Base-by-base conservation (phyloP, 1,140 invertebrate genomes). In the Laupala kohalensis region DNA sequence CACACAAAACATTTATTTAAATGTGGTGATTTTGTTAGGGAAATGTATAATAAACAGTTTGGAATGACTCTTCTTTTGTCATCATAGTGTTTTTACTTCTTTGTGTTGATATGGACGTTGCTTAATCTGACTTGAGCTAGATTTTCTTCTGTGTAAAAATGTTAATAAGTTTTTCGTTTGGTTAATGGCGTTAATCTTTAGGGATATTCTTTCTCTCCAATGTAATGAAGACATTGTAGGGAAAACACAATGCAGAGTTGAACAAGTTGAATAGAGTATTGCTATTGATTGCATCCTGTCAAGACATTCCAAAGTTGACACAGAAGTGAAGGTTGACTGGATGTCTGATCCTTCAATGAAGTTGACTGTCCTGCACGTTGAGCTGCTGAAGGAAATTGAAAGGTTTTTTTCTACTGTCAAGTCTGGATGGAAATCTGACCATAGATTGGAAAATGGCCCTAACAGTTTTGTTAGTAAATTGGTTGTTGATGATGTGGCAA, bases 71-170 rank as follows among this genome's bases (percentile, higher is more conserved):
- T 29, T 29, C 25, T 29, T 53, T 19, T 53, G 37, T 53, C 37
- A 53, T 53, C 28, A 6, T 37, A n/a, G 28, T n/a, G 24, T 68
- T 27, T 27, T 28, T 29, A 29, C 26, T 68, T 29, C 29, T 68
- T 29, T 68, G 67, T 30, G 29, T 68, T 27, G 67, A 29, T 23
- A 68, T 27, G 27, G 28, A 29, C 29, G 67, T 68, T 9, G 24
- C 26, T 29, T 68, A 19, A 29, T 15, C n/a, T 27, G 26, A 23
- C 29, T 27, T 29, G 26, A n/a, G 15, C 29, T 25, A 66, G n/a
- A 66, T 25, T 29, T 66, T 30, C 70, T 71, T n/a, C 28, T 5
- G 25, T 64, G 63, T 64, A 65, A 69, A 70, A 64, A 9, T 24
- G 63, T 65, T 71, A 25, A 65, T 25, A 12, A 24, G 64, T 13